Conservation (phyloP, 2,113 vertebrate species). For the Callopanchax toddi region DNA sequence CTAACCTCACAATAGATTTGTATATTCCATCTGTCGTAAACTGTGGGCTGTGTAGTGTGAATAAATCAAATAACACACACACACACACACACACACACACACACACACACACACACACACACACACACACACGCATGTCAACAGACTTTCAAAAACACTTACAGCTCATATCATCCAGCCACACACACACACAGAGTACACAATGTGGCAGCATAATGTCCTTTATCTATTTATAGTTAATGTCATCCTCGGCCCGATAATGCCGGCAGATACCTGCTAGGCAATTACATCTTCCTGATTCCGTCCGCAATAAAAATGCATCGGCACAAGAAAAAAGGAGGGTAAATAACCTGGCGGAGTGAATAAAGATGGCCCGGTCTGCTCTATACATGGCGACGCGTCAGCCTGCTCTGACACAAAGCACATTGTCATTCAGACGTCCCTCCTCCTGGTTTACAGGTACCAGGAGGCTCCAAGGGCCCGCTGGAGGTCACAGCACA, state of each 20-base stretch:
- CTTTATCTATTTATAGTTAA: conserved; percentile 82
- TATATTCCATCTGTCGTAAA: conserved; percentile 75
- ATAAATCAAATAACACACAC: conserved; percentile 65
- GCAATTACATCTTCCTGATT: conserved; percentile 76
- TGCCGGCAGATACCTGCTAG: conserved; percentile 76
- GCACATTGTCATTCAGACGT: conserved; percentile 75
- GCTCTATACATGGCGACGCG: conserved; percentile 63
- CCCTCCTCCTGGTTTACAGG: conserved; percentile 56
- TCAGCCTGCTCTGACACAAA: conserved; percentile 54
- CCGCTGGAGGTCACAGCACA: conserved; percentile 65
- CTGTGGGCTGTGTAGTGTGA: conserved; percentile 59
- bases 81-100: no score
- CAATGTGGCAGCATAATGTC: conserved; percentile 77
- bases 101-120: no score
- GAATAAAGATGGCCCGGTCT: conserved; percentile 52
- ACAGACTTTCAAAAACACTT: conserved; percentile 52
- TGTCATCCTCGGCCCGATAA: conserved; percentile 74
- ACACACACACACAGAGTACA: conserved; percentile 39
- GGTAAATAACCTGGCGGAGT: conserved; percentile 65
- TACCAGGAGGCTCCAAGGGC: conserved; percentile 43
- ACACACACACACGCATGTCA: conserved; percentile 34
- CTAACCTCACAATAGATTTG: conserved; percentile 74
- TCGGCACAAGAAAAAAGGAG: conserved; percentile 69
- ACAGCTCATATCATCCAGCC: conserved; percentile 32
- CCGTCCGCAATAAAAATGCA: conserved; percentile 70